A percentile compares a stretch with the other conserved stretches of the same genome.
Evolutionary conservation across 2,113 vertebrate genomes (phyloP).

Genomic region (Bucco capensis): DNA sequence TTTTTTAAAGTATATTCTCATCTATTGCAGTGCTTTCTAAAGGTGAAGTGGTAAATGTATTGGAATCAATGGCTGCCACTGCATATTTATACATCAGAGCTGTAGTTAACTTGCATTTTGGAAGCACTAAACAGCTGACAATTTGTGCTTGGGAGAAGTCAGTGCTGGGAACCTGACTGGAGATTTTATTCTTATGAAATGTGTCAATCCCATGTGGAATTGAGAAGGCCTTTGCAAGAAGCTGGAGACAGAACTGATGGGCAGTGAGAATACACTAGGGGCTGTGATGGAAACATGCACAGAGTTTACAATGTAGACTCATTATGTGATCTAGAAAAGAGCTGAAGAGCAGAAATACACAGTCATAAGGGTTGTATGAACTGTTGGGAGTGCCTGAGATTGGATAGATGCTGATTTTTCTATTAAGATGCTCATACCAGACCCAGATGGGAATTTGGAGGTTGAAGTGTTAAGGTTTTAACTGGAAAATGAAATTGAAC

Average conservation of each 20-base stretch:
- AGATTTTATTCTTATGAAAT: neutral
- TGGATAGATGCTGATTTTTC: neutral
- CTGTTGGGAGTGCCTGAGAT: neutral
- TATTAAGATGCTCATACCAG: neutral
- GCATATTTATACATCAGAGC: neutral
- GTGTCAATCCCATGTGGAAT: neutral
- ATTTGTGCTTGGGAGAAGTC: neutral
- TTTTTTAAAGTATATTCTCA: neutral
- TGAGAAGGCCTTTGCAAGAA: neutral
- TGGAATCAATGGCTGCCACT: neutral
- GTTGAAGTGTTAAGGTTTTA: neutral
- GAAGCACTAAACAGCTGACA: neutral
- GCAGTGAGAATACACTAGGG: neutral
- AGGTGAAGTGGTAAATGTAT: neutral
- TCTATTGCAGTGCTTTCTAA: neutral
- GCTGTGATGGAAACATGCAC: neutral
- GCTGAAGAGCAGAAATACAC: neutral
- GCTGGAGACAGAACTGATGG: neutral
- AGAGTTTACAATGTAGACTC: neutral
- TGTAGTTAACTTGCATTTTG: neutral
- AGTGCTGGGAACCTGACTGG: neutral
- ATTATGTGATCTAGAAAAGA: rapidly evolving
- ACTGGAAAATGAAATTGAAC: neutral
- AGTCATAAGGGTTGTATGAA: neutral
- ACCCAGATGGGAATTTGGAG: neutral